Evolutionary conservation across 2,113 vertebrate species (phyloP), one percentile per base, ranked within the genome.

Genomic region (Eurypyga helias): DNA sequence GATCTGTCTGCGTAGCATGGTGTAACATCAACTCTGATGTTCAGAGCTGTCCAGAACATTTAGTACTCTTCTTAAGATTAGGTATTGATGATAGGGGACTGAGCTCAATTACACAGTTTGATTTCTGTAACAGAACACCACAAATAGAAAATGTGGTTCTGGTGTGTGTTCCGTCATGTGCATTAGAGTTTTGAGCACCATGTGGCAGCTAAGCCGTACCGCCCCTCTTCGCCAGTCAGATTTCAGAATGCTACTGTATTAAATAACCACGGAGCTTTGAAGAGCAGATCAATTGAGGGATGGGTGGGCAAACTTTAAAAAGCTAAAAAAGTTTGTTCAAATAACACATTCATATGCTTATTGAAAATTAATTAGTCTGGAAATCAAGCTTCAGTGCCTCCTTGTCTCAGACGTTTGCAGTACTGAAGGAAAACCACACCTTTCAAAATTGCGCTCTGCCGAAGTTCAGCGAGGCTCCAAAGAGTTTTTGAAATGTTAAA

Each of bases 341-440:
- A 61, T 88, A 90, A 69, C 62, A 58, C 13, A 19, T 84, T 91
- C 36, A 76, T 28, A 72, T 94, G 43, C 21, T 72, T 85, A 82
- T 7, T 91, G 72, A 45, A 55, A 93, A 93, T n/a, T 85, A 94
- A 84, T 49, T 95, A 61, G 72, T 79, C 69, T 90, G 87, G 87
- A 91, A 93, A 88, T 85, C 54, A 85, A 91, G 62, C 78, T 80
- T 83, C 84, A 90, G 28, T 77, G 41, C 21, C 66, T 85, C 41
- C 71, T 90, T 79, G 41, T 57, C 82, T 93, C 81, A 91, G 73
- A 69, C 0, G 0, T 95, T 92, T 75, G 83, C 69, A 75, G n/a
- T n/a, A 61, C 69, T 90, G 89, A 79, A 85, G 64, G 48, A 81
- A 94, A 93, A 83, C 67, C 85, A 78, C 72, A 83, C 87, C 80